phyloP scores from a whole-genome alignment of 2,113 vertebrate species.

The Jaculus jaculus region DNA sequence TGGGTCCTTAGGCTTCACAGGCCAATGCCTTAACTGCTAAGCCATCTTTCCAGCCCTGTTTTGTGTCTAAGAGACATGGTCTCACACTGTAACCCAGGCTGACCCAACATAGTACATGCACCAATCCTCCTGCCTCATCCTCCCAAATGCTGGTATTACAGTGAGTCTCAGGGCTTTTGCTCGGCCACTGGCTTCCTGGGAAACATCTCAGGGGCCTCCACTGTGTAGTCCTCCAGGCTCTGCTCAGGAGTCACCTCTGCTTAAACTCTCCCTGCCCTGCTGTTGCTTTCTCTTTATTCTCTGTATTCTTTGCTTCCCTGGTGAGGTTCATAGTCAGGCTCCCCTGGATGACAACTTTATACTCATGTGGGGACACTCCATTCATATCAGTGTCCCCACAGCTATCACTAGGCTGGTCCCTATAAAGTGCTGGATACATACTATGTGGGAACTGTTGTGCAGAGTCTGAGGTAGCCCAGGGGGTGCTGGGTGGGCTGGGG shows the following conservation, averaged over 20 bases:
- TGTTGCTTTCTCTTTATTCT: too few relatives aligned
- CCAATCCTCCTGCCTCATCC: neutral
- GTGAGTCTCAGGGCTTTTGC: neutral
- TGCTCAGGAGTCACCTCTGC: neutral
- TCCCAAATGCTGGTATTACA: neutral
- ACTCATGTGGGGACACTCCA: too few relatives aligned
- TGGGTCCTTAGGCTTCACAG: too few relatives aligned
- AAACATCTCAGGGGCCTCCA: too few relatives aligned
- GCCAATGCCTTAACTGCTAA: too few relatives aligned
- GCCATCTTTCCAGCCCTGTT: too few relatives aligned
- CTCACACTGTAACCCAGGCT: neutral
- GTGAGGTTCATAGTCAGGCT: neutral
- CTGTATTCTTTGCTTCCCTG: too few relatives aligned
- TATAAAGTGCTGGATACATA: neutral
- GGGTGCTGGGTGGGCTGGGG: neutral
- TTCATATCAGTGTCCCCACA: neutral
- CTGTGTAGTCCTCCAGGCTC: neutral
- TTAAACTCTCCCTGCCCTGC: neutral
- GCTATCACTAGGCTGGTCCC: too few relatives aligned
- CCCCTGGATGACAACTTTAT: too few relatives aligned
- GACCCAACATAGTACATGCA: neutral
- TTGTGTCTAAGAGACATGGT: neutral
- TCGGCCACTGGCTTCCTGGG: neutral
- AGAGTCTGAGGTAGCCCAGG: too few relatives aligned
- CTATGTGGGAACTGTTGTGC: neutral